A percentile compares a stretch with the other conserved stretches of the same genome.
phyloP scores from a whole-genome alignment of 2,113 vertebrate genomes.

The Ranitomeya variabilis region DNA sequence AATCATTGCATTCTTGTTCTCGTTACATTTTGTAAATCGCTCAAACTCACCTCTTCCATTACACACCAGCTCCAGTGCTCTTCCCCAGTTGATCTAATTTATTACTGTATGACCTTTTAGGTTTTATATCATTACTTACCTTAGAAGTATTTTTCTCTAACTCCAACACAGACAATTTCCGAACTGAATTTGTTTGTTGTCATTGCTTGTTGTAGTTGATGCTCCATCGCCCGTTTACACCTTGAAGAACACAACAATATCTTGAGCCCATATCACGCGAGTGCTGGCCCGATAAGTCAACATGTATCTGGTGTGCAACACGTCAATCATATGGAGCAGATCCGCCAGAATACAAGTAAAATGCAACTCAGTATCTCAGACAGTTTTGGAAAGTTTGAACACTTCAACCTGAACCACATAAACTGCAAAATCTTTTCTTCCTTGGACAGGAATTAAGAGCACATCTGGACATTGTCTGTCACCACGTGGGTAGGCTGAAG shows the following conservation, averaged over 20 bases:
- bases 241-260: background rate
- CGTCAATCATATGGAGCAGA: background rate
- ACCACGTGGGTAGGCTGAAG: slow-evolving; percentile 37
- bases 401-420: background rate
- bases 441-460: slow-evolving; percentile 24
- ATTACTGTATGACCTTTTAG: background rate
- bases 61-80: too few relatives aligned
- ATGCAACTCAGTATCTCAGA: background rate
- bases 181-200: background rate
- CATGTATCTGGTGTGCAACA: background rate
- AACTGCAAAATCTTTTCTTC: slow-evolving; percentile 20
- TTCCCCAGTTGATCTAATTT: background rate
- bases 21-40: too few relatives aligned
- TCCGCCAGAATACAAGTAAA: background rate
- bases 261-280: background rate
- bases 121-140: background rate
- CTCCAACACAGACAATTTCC: background rate
- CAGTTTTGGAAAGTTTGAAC: background rate
- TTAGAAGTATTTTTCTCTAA: background rate
- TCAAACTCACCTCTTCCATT: too few relatives aligned
- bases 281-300: background rate
- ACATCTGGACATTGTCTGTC: slow-evolving; percentile 48
- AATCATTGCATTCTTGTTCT: too few relatives aligned
- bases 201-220: background rate
- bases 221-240: background rate